phyloP scores from a whole-genome alignment of 2,797 vertebrate genomes.

The Linurgus olivaceus region DNA sequence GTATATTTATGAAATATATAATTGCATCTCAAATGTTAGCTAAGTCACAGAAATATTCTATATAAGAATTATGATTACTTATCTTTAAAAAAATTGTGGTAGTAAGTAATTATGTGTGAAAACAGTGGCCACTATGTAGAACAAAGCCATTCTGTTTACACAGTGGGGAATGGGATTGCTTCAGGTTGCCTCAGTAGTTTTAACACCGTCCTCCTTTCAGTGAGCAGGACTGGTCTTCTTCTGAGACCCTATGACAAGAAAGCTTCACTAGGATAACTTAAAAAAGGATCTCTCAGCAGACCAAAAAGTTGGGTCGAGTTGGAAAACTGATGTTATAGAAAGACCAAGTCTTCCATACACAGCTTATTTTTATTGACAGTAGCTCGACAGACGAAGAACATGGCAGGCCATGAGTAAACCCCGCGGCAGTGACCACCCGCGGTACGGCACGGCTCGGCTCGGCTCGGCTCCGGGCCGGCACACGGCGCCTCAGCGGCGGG shows the following conservation, averaged over 20 bases:
- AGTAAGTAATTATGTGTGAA: not conserved
- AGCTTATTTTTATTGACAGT: not conserved
- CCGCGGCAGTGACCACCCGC: rapidly evolving
- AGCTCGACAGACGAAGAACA: not conserved
- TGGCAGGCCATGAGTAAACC: rapidly evolving
- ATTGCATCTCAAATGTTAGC: not conserved
- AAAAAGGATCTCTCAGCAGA: not conserved
- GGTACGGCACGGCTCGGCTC: rapidly evolving
- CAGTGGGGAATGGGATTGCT: not conserved
- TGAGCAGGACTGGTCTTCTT: not conserved
- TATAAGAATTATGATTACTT: not conserved
- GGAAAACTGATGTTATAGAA: not conserved
- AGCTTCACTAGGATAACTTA: rapidly evolving
- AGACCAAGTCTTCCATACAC: not conserved
- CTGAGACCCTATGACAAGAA: not conserved
- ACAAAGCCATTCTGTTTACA: not conserved
- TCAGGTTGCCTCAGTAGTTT: not conserved
- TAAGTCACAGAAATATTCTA: not conserved
- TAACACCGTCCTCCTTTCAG: not conserved
- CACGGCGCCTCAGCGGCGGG: too few relatives aligned
- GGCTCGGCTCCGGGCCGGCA: rapidly evolving
- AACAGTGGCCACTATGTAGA: not conserved
- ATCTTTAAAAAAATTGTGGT: rapidly evolving
- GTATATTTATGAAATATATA: not conserved
- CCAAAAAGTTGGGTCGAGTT: rapidly evolving